These are phyloP conservation scores for Ahaetulla prasina DNA, from an alignment of 2,113 vertebrate species.

Conservation along the genomic window DNA sequence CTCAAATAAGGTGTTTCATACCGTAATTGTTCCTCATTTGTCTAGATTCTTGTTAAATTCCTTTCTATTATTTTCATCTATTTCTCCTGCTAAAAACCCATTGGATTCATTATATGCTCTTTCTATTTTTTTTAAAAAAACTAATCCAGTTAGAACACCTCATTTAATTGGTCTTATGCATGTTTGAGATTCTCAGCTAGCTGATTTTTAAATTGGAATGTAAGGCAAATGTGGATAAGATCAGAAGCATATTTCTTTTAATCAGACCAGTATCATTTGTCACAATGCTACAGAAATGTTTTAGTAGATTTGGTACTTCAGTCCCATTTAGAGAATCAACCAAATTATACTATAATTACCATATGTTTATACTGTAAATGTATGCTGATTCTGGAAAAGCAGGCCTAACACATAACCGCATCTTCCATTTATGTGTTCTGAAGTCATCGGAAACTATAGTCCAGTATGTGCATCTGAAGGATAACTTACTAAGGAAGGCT, in stretches of 20 bases:
- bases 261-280: not conserved
- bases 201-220: not conserved
- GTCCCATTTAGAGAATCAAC: not conserved
- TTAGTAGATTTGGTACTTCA: not conserved
- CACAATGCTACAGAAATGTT: not conserved
- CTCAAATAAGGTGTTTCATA: not conserved
- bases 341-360: not conserved
- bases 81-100: not conserved
- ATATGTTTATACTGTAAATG: not conserved
- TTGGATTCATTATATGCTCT: not conserved
- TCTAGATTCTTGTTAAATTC: not conserved
- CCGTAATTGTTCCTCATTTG: not conserved
- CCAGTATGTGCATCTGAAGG: not conserved
- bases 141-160: not conserved
- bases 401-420: not conserved
- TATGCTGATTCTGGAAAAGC: not conserved
- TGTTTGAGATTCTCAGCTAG: not conserved
- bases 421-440: not conserved
- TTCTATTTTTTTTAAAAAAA: not conserved
- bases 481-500: not conserved
- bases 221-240: not conserved
- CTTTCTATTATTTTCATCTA: not conserved
- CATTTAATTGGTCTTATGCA: slow-evolving; percentile 21
- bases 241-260: not conserved
- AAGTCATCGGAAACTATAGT: not conserved